These are phyloP conservation scores for Bos taurus DNA, from an alignment of 2,113 vertebrate species.

Conservation along the genomic window ARS-UCD2.0 NC_037357.1:48891501-48892000, in stretches of 20 bases:
- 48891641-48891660: neutral
- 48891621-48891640: neutral
- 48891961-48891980: neutral
- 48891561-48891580: neutral
- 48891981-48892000: neutral
- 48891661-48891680: neutral
- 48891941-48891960: neutral
- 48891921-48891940: neutral
- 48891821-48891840: neutral
- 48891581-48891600: neutral
- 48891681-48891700: neutral
- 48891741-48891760: neutral
- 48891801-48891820: neutral
- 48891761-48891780: neutral
- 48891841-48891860: neutral
- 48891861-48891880: neutral
- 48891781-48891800: neutral
- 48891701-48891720: neutral
- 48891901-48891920: neutral
- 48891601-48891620: neutral
- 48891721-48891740: neutral
- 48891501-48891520: constrained; percentile 40
- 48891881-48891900: neutral
- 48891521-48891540: neutral
- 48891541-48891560: neutral